Evolutionary conservation across 1,140 invertebrate genomes (phyloP), one percentile per base, ranked within the genome.

Genomic region (Plodia interpunctella): DNA sequence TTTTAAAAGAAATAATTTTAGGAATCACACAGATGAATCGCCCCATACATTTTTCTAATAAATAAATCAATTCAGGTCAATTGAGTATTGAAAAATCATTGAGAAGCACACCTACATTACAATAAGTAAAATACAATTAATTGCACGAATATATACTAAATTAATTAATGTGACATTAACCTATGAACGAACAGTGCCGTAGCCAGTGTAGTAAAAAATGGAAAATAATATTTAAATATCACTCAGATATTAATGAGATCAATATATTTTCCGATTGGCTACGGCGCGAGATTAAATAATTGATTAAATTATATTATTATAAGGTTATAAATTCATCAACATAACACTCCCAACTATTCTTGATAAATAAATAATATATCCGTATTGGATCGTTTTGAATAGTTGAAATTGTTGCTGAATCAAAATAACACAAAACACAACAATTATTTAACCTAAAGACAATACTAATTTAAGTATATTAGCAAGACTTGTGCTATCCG

Each of bases 41-140:
- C 75, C 77, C 77, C 67, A 74, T 77, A 76, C 59, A 78, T 74
- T 79, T 83, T 60, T 66, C 83, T 86, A 88, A 83, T 88, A 88
- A 88, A 86, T 84, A 83, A 88, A 83, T 88, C 76, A 84, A 84
- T 83, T 82, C 74, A 74, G 69, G 65, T 74, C 54, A 63, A 73
- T 60, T 56, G 60, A 65, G 58, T 67, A 56, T 55, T 60, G 18
- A 13, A 51, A 65, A 66, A 63, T 44, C 49, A 54, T 54, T 65
- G 19, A 65, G 21, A 65, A 60, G 70, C 79, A 83, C 80, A 75
- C 75, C 76, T 83, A 75, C 64, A 72, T 70, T 76, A 64, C 78
- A 62, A 78, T 64, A 56, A 53, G 57, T 79, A 76, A 76, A 78
- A 85, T 77, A 85, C 80, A 87, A 79, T 70, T 70, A 80, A 82